These are phyloP conservation scores for Trichogramma dendrolimi DNA, from an alignment of 2,888 invertebrate species.

Conservation along the genomic window DNA sequence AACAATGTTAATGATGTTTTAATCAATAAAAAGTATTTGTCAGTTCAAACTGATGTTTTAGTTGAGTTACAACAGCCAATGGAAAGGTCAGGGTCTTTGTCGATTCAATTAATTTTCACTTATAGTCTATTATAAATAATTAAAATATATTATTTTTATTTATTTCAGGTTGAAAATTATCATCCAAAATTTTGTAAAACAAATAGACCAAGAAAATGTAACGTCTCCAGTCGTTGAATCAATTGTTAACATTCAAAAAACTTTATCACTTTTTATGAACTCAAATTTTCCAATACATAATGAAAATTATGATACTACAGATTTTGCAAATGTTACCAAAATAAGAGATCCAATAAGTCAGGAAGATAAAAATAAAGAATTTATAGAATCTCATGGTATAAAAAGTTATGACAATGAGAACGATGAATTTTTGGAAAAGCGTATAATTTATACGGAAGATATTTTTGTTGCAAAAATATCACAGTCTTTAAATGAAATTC, in stretches of 20 bases:
- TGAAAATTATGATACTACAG: constrained; percentile 13
- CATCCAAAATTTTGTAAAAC: constrained; percentile 33
- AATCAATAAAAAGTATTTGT: constrained; percentile 36
- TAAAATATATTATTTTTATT: not conserved
- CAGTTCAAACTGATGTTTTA: constrained; percentile 37
- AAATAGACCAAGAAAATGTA: constrained; percentile 24
- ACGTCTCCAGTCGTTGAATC: constrained; percentile 36
- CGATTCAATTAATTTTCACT: not conserved
- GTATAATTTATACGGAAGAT: constrained; percentile 24
- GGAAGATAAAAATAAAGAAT: constrained; percentile 10
- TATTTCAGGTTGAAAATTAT: constrained; percentile 33
- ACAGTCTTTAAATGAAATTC: constrained; percentile 33
- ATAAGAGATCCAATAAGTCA: constrained; percentile 1
- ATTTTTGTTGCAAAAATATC: constrained; percentile 27
- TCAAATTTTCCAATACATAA: constrained; percentile 10
- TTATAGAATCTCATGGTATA: not conserved
- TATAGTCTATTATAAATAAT: constrained; percentile 6
- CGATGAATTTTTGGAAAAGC: constrained; percentile 20
- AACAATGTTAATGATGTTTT: constrained; percentile 40
- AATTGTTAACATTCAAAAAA: constrained; percentile 43
- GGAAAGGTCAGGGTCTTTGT: constrained; percentile 26
- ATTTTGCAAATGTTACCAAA: constrained; percentile 4
- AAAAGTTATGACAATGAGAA: constrained; percentile 7
- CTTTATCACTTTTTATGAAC: constrained; percentile 21
- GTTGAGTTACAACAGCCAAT: constrained; percentile 39